These are phyloP conservation scores for Nannobrachium achirus DNA, from an alignment of 2,113 vertebrate genomes.

Conservation along the genomic window DNA sequence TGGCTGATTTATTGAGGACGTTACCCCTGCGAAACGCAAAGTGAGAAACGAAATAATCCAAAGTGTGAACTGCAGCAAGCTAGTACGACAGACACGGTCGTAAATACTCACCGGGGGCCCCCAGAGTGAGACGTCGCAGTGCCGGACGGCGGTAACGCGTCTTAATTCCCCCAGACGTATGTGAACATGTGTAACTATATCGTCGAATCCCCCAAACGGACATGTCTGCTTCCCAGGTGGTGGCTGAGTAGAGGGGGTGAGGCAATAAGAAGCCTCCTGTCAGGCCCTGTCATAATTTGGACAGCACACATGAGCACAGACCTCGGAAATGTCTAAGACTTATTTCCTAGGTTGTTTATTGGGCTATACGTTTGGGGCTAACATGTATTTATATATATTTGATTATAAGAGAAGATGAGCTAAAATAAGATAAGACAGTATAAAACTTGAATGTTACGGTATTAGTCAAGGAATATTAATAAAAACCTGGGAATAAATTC, in stretches of 20 bases:
- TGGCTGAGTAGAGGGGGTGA: conserved; percentile 20
- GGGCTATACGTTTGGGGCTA: no score
- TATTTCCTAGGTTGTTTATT: no score
- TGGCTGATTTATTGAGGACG: conserved; percentile 70
- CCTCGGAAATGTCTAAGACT: neutral
- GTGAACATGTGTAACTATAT: conserved; percentile 72
- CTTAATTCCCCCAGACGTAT: conserved; percentile 67
- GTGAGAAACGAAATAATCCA: conserved; percentile 68
- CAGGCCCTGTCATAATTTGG: conserved; percentile 42
- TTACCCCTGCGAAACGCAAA: conserved; percentile 67
- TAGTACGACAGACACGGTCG: conserved; percentile 72
- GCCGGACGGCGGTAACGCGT: conserved; percentile 41
- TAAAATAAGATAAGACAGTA: no score
- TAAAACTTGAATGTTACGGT: no score
- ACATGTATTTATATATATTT: no score
- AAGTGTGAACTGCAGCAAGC: conserved; percentile 75
- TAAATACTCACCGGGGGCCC: conserved; percentile 49
- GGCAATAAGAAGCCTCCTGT: conserved; percentile 50
- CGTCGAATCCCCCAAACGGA: conserved; percentile 54
- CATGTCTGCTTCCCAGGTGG: conserved; percentile 32
- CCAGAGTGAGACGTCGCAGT: conserved; percentile 46
- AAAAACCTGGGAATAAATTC: no score
- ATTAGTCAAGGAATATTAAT: no score
- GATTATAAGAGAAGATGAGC: no score
- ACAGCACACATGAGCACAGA: conserved; percentile 9